Conservation (phyloP, 2,113 vertebrate genomes). For the Planiliza haematocheilus region DNA sequence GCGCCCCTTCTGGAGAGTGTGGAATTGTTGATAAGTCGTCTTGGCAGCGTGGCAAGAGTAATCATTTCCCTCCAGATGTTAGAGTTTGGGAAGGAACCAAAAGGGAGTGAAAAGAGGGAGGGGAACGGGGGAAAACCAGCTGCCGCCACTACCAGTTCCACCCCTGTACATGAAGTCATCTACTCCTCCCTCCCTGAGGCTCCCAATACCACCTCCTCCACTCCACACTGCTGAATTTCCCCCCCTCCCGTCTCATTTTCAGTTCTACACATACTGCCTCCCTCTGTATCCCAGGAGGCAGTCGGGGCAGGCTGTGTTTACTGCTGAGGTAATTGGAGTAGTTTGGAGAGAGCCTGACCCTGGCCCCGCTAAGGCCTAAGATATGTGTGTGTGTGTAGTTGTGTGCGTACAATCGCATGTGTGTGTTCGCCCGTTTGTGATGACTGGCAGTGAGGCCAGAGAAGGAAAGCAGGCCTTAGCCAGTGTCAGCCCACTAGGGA, state of each 20-base stretch:
- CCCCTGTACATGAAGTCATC: constrained; percentile 68
- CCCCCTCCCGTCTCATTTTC: constrained; percentile 29
- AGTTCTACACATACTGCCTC: constrained; percentile 59
- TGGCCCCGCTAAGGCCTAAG: constrained; percentile 52
- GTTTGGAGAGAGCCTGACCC: constrained; percentile 73
- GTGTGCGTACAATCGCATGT: neutral
- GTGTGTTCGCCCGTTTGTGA: constrained; percentile 43
- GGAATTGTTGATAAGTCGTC: constrained; percentile 78
- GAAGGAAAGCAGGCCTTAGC: constrained; percentile 70
- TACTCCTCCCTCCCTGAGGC: constrained; percentile 56
- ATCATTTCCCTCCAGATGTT: constrained; percentile 84
- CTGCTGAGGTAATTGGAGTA: constrained; percentile 80
- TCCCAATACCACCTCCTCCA: constrained; percentile 32
- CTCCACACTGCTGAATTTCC: constrained; percentile 5
- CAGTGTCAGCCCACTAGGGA: constrained; percentile 77
- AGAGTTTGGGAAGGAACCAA: constrained; percentile 68
- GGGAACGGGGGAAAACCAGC: constrained; percentile 63
- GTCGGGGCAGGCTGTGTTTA: constrained; percentile 73
- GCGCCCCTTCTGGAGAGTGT: constrained; percentile 64
- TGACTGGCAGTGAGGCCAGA: constrained; percentile 75
- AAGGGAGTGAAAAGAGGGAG: constrained; percentile 56
- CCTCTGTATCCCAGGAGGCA: constrained; percentile 67
- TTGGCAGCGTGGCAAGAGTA: constrained; percentile 73
- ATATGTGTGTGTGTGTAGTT: constrained; percentile 6
- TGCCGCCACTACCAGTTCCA: constrained; percentile 65